Percentiles rank a stretch among this genome's conserved stretches.
Conservation (phyloP, 2,888 invertebrate species). For the Caenorhabditis sp. region DNA sequence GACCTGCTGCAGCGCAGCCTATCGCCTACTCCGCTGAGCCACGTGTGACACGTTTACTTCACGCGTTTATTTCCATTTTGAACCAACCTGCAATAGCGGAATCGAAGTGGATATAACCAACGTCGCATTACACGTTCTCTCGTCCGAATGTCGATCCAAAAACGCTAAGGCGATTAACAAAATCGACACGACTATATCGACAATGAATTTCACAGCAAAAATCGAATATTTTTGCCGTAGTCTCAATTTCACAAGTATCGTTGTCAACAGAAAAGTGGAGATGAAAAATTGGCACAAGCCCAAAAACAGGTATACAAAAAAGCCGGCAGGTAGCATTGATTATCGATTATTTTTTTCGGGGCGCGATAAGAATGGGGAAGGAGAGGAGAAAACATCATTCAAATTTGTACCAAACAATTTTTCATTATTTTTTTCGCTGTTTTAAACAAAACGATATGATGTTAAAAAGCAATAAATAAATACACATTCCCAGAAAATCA, state of each 20-base stretch:
- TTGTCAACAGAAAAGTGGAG: conserved; percentile 34
- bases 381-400: too few species aligned
- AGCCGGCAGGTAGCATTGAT: conserved; percentile 10
- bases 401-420: too few species aligned
- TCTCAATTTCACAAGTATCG: conserved; percentile 23
- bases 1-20: too few species aligned
- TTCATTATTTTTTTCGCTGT: background rate
- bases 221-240: conserved; percentile 47
- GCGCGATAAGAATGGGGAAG: too few species aligned
- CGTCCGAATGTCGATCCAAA: conserved; percentile 29
- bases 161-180: conserved; percentile 36
- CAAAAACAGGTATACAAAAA: conserved; percentile 40
- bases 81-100: conserved; percentile 44
- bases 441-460: background rate
- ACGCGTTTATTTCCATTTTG: background rate
- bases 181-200: conserved; percentile 43
- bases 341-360: background rate
- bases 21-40: too few species aligned
- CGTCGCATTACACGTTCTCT: conserved; percentile 41
- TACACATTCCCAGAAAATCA: background rate
- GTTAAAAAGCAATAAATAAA: background rate
- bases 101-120: conserved; percentile 47
- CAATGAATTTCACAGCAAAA: conserved; percentile 49
- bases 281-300: conserved; percentile 28
- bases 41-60: background rate